Evolutionary conservation across 2,888 invertebrate genomes (phyloP).

Genomic region (Thysanoteuthis rhombus): DNA sequence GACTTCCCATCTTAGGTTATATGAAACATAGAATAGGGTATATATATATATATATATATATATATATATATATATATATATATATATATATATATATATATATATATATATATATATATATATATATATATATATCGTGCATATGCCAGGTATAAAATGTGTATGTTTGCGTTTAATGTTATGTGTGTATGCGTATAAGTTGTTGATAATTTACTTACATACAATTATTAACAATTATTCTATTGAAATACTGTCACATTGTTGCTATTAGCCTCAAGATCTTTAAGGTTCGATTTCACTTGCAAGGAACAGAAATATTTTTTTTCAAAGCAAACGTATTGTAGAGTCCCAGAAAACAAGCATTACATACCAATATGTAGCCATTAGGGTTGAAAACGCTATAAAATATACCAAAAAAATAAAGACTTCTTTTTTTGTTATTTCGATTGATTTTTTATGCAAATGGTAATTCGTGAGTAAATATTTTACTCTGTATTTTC

Average conservation of each 20-base stretch:
- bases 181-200: not conserved
- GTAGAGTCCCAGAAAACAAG: not conserved
- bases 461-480: not conserved
- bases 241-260: not conserved
- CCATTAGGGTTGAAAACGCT: not conserved
- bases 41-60: not conserved
- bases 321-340: not conserved
- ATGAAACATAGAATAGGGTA: too few relatives aligned
- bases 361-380: not conserved
- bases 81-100: not conserved
- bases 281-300: not conserved
- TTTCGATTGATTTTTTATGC: not conserved
- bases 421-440: not conserved
- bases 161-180: not conserved
- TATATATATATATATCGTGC: not conserved
- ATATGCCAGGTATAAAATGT: not conserved
- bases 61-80: not conserved
- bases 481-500: not conserved
- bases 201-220: not conserved
- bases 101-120: not conserved
- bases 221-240: not conserved
- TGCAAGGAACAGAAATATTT: not conserved
- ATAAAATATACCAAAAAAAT: not conserved
- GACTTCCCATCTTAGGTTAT: too few relatives aligned
- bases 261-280: not conserved